phyloP scores from a whole-genome alignment of 2,888 invertebrate species.

The Rhaphigaster nebulosa region DNA sequence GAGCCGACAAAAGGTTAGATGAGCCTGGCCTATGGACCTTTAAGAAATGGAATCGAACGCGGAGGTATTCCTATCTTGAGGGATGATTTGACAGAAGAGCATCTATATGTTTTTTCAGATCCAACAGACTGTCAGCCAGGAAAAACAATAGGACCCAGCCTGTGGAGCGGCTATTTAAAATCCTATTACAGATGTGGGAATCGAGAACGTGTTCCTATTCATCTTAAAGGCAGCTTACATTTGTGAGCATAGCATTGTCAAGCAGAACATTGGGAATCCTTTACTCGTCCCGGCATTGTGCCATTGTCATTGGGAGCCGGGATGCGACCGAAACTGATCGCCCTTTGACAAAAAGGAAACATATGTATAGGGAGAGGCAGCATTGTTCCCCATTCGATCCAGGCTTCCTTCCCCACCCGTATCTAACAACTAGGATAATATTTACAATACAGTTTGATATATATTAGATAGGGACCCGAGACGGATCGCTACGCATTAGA shows the following conservation, averaged over 20 bases:
- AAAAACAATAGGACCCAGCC: slow-evolving; percentile 44
- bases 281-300: slow-evolving; percentile 55
- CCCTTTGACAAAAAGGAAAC: slow-evolving; percentile 63
- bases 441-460: slow-evolving; percentile 65
- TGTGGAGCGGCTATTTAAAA: slow-evolving; percentile 56
- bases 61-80: slow-evolving; percentile 48
- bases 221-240: slow-evolving; percentile 60
- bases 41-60: slow-evolving; percentile 48
- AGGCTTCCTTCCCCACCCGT: slow-evolving; percentile 47
- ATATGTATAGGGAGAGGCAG: slow-evolving; percentile 61
- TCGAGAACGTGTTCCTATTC: slow-evolving; percentile 62
- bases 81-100: slow-evolving; percentile 58
- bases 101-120: slow-evolving; percentile 53
- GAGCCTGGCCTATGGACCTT: neutral
- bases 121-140: neutral
- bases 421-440: slow-evolving; percentile 64
- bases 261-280: slow-evolving; percentile 58
- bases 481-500: slow-evolving; percentile 56
- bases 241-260: slow-evolving; percentile 58
- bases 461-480: slow-evolving; percentile 64
- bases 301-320: slow-evolving; percentile 56
- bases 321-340: slow-evolving; percentile 63
- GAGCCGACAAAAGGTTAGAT: neutral
- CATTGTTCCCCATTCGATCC: slow-evolving; percentile 57
- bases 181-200: slow-evolving; percentile 64